phyloP scores from a whole-genome alignment of 2,113 vertebrate genomes.

The Dipodomys ordii region DNA sequence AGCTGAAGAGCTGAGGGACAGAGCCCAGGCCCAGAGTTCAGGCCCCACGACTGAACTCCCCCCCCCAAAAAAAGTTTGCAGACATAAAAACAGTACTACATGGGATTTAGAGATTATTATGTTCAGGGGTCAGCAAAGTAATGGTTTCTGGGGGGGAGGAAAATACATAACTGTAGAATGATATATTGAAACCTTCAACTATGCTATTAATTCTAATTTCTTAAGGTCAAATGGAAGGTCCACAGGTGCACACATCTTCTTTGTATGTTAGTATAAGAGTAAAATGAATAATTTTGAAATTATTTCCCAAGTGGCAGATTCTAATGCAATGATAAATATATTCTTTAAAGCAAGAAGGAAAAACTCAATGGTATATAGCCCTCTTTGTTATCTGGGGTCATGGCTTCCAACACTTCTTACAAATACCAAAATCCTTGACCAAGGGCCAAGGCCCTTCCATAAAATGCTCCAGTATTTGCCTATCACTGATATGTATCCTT shows the following conservation, averaged over 20 bases:
- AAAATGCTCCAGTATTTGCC: not conserved
- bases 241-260: not conserved
- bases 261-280: not conserved
- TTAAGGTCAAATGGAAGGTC: not conserved
- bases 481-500: not conserved
- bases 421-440: not conserved
- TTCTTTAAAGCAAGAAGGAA: not conserved
- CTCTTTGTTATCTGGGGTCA: not conserved
- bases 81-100: not conserved
- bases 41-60: too few relatives aligned
- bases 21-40: too few relatives aligned
- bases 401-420: not conserved
- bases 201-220: not conserved
- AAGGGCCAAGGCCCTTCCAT: not conserved
- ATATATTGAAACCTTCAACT: accelerated
- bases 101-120: not conserved
- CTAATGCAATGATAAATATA: not conserved
- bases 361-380: not conserved
- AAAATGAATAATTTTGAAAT: slow-evolving; percentile 17
- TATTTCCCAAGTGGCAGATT: not conserved
- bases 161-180: not conserved
- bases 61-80: not conserved
- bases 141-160: not conserved
- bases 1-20: too few relatives aligned
- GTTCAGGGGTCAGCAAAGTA: not conserved